A percentile compares a stretch with the other conserved stretches of the same genome.
Conservation (phyloP, 2,888 invertebrate genomes). For the Mycalesis mineus region DNA sequence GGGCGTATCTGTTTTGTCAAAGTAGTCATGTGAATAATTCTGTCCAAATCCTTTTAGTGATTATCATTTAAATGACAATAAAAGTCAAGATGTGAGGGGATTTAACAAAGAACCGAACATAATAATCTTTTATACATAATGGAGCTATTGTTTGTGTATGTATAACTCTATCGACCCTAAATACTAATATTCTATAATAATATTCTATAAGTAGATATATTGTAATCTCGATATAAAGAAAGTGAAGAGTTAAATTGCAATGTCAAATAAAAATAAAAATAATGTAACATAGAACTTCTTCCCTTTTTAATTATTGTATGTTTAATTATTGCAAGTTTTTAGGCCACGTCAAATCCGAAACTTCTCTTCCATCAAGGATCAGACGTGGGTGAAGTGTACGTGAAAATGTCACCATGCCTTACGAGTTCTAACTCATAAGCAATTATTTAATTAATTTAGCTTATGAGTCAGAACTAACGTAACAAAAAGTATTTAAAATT, state of each 20-base stretch:
- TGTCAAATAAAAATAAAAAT: no score
- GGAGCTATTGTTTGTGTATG: constrained; percentile 18
- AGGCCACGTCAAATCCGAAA: no score
- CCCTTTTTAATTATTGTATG: no score
- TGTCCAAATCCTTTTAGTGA: constrained; percentile 71
- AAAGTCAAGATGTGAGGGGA: constrained; percentile 63
- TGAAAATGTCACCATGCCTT: no score
- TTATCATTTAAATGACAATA: constrained; percentile 76
- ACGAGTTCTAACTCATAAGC: no score
- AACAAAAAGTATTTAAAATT: no score
- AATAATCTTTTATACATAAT: constrained; percentile 28
- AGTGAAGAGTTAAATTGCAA: background rate
- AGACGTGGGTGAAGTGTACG: no score
- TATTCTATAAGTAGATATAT: background rate
- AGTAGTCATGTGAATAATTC: constrained; percentile 70
- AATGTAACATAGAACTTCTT: no score
- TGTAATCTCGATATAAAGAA: background rate
- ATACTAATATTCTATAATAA: background rate
- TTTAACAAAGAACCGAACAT: constrained; percentile 43
- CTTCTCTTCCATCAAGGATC: no score
- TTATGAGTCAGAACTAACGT: no score
- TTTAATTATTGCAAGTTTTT: no score
- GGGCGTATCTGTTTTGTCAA: constrained; percentile 74
- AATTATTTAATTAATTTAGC: no score
- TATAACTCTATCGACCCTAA: constrained; percentile 5